Evolutionary conservation across 2,113 vertebrate species (phyloP), one percentile per base, ranked within the genome.

Genomic region (Ictalurus furcatus): DNA sequence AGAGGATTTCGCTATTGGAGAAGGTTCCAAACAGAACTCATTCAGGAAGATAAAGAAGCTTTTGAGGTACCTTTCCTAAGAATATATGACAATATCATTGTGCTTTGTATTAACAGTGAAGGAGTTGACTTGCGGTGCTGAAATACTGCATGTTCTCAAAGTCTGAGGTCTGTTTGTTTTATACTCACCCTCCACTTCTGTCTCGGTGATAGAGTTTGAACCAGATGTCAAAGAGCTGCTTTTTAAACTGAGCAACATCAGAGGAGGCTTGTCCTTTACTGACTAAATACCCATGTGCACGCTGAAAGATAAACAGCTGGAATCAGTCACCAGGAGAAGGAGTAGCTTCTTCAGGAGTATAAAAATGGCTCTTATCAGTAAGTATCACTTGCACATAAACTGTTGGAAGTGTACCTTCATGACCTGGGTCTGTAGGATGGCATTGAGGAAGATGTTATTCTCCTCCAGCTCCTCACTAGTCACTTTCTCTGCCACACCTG

Each of bases 201-300:
- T 96, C 95, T 73, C 97, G 92, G 93, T 96, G 92, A 90, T 97
- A 97, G 28, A 98, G 95, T 37, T 95, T 94, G 90, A 98, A 98
- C 97, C 97, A 97, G 92, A 97, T 97, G 92, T 94, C 92, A 87
- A 95, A 96, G 80, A 98, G 96, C 91, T 97, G 97, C 16, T n/a
- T 88, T 91, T 97, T 97, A 92, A 97, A 98, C 88, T 95, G 88
- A 0, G 3, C 88, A 3, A 59, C 78, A 58, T 95, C 93, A 25
- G 95, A 92, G 1, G 93, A 92, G 0, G 96, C 93, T 79, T 92
- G 92, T 0, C 94, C 94, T 92, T 96, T 97, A 86, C 82, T 90
- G 16, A 96, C 92, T 87, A 98, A 93, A 91, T 97, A 97, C 30
- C 93, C 90, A 91, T 98, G 97, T 90, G 96, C 92, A 89, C 92